phyloP scores from a whole-genome alignment of 2,113 vertebrate species.

The Ctenomys sociabilis region DNA sequence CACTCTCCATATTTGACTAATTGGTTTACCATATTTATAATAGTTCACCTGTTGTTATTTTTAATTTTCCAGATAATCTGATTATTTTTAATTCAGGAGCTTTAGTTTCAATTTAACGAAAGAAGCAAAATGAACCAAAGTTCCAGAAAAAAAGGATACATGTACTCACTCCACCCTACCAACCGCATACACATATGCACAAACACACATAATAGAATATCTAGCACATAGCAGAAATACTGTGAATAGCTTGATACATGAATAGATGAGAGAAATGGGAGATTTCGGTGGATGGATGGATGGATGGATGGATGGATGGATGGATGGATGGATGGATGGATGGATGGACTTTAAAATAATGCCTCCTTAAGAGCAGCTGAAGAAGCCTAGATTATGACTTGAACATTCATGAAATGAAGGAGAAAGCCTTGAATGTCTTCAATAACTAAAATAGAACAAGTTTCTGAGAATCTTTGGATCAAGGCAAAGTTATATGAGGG shows the following conservation, averaged over 20 bases:
- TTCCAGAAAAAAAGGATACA: neutral
- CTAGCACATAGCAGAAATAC: neutral
- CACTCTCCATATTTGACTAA: constrained; percentile 63
- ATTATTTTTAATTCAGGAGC: constrained; percentile 63
- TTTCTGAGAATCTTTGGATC: neutral
- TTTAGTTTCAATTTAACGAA: constrained; percentile 50
- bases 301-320: neutral
- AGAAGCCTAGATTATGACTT: neutral
- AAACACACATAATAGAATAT: neutral
- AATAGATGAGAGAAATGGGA: neutral
- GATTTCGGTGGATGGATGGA: neutral
- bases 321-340: neutral
- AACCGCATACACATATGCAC: neutral
- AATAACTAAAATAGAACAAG: neutral
- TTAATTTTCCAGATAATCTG: constrained; percentile 62
- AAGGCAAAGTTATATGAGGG: neutral
- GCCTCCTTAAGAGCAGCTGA: neutral
- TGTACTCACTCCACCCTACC: neutral
- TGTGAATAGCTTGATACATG: neutral
- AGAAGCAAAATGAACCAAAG: constrained; percentile 39
- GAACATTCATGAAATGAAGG: constrained; percentile 28
- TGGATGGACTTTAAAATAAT: constrained; percentile 23
- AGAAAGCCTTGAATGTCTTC: neutral
- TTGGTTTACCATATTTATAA: constrained; percentile 65
- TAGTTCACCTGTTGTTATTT: constrained; percentile 71